Percentiles rank a stretch among this genome's conserved stretches.
These are phyloP conservation scores for Acanthisitta chloris DNA, from an alignment of 2,113 vertebrate species.

Conservation along the genomic window DNA sequence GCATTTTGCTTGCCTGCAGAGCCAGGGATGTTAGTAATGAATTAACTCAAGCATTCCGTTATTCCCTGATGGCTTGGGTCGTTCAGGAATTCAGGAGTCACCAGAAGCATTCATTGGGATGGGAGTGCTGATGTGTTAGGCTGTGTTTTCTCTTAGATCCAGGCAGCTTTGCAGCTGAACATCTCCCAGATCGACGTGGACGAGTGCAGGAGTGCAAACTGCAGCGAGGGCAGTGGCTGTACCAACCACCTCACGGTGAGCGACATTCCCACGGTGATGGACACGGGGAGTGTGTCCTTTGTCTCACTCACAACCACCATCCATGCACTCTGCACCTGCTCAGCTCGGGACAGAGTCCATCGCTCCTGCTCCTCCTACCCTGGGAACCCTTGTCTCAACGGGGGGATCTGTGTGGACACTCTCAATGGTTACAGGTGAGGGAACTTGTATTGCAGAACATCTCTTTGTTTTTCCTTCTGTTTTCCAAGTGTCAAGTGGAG, in stretches of 20 bases:
- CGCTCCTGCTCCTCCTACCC: constrained; percentile 80
- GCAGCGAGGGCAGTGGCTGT: constrained; percentile 66
- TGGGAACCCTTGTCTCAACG: constrained; percentile 83
- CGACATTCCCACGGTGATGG: constrained; percentile 74
- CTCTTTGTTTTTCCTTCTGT: background rate
- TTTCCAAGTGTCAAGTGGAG: background rate
- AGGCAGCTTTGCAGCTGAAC: constrained; percentile 79
- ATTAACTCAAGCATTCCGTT: background rate
- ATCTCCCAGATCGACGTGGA: constrained; percentile 80
- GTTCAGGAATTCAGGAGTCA: background rate
- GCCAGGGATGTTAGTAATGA: background rate
- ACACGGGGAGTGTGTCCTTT: constrained; percentile 76
- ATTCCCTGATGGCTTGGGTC: background rate
- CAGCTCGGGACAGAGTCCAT: constrained; percentile 72
- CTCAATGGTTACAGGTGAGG: constrained; percentile 85
- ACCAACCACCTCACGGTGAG: constrained; percentile 63
- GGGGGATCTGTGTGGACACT: constrained; percentile 81
- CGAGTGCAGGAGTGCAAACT: constrained; percentile 77
- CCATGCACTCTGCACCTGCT: constrained; percentile 71
- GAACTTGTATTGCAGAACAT: background rate
- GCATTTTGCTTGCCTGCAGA: background rate
- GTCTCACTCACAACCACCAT: constrained; percentile 75
- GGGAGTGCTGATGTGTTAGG: background rate
- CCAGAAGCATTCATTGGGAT: background rate
- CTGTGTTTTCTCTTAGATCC: constrained; percentile 70